Evolutionary conservation across 2,797 vertebrate genomes (phyloP), one percentile per base, ranked within the genome.

Genomic region (Cebuella pygmaea): DNA sequence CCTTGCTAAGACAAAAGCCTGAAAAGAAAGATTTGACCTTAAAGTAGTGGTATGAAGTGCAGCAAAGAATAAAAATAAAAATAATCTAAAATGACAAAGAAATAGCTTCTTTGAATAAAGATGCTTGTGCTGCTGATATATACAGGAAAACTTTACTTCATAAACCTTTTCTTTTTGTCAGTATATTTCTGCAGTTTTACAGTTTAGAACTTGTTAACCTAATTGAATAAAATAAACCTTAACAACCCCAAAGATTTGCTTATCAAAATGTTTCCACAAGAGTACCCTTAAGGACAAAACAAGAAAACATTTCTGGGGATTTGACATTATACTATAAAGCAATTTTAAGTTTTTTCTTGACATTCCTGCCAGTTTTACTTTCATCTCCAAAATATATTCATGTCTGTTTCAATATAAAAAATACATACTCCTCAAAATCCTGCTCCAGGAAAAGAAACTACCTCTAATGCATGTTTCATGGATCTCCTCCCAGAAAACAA

Each of bases 1-100:
- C n/a, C 48, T 22, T 74, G 36, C 26, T 72, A 87, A 76, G 13
- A 84, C 19, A 46, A 75, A 93, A 64, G 41, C 6, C 17, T 92
- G 46, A 95, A 86, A 79, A 92, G 33, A 64, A n/a, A 2, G 11
- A 24, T 4, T 50, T 84, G n/a, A 59, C 55, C 82, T 80, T 88
- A 39, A 95, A 93, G 95, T 8, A 94, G 48, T 27, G 14, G 10
- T 79, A 83, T n/a, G 84, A 97, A 89, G 70, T 80, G 1, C 3
- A 90, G 15, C 48, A 81, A 92, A 96, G 22, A 95, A 89, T 78
- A 92, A 94, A 95, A 93, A 39, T 30, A 55, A 90, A 92, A 95
- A 74, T 30, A 95, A 74, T 30, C 22, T 17, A 96, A 78, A 24
- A 88, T 95, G 52, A 70, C 24, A 74, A 91, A 93, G 39, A 83